Conservation (phyloP, 1,140 invertebrate genomes). For the Pogonomyrmex barbatus region DNA sequence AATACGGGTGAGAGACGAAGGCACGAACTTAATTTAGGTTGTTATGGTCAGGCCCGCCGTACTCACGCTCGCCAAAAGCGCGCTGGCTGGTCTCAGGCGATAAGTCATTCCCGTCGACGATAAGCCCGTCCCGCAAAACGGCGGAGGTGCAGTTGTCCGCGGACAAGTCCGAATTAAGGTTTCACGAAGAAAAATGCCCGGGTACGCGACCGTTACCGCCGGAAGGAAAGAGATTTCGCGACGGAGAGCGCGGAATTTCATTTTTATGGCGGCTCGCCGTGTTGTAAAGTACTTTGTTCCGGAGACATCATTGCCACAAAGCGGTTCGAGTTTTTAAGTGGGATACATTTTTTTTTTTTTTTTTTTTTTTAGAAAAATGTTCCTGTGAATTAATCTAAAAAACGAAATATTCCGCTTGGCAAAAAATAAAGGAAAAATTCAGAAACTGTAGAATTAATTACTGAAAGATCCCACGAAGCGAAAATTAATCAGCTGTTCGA, state of each 20-base stretch:
- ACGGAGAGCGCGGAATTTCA: constrained; percentile 25
- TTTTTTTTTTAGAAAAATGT: background rate
- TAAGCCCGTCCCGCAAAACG: constrained; percentile 77
- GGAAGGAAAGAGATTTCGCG: constrained; percentile 21
- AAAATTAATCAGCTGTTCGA: constrained; percentile 1
- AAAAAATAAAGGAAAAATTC: background rate
- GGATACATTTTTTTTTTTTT: background rate
- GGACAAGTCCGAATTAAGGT: constrained; percentile 72
- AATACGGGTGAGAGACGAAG: constrained; percentile 79
- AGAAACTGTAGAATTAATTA: background rate
- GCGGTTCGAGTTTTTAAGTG: background rate
- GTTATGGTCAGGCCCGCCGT: constrained; percentile 74
- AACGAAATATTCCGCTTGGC: background rate
- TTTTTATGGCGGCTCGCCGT: background rate
- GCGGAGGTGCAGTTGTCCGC: constrained; percentile 55
- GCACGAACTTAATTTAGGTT: constrained; percentile 80
- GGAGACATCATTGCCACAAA: constrained; percentile 12
- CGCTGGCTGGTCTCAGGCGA: constrained; percentile 74
- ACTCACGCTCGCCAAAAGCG: constrained; percentile 68
- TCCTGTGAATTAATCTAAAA: background rate
- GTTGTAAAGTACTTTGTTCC: background rate
- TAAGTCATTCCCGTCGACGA: constrained; percentile 84
- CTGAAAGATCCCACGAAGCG: background rate
- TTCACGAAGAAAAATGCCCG: constrained; percentile 72
- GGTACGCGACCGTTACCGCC: constrained; percentile 58